phyloP scores from a whole-genome alignment of 2,797 vertebrate species.

The Eulemur coronatus region DNA sequence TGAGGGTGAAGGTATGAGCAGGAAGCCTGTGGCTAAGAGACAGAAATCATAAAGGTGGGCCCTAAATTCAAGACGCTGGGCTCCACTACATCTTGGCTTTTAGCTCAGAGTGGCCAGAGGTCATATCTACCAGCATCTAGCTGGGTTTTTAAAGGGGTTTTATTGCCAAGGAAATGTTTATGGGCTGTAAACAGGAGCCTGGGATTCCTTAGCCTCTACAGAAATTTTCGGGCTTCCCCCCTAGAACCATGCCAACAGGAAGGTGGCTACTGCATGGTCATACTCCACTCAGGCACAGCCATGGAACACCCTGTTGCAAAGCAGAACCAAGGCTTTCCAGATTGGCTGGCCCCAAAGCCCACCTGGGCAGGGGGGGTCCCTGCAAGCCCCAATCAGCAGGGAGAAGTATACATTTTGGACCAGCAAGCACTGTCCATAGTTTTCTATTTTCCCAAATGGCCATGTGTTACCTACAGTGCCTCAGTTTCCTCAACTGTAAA shows the following conservation, averaged over 20 bases:
- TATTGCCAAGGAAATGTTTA: background rate
- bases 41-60: background rate
- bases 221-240: background rate
- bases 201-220: background rate
- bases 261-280: fast-evolving
- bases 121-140: background rate
- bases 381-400: background rate
- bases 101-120: background rate
- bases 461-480: background rate
- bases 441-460: background rate
- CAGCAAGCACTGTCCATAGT: background rate
- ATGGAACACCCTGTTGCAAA: background rate
- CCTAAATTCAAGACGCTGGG: background rate
- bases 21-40: background rate
- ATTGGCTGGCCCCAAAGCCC: background rate
- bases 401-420: background rate
- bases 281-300: background rate
- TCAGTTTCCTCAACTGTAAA: background rate
- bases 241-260: background rate
- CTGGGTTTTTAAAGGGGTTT: background rate
- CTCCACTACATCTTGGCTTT: background rate
- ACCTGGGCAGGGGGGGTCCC: background rate
- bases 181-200: background rate
- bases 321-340: background rate
- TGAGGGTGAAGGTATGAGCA: background rate